Evolutionary conservation across 2,888 invertebrate genomes (phyloP), one percentile per base, ranked within the genome.

Genomic region (Dexiosoma caninum): DNA sequence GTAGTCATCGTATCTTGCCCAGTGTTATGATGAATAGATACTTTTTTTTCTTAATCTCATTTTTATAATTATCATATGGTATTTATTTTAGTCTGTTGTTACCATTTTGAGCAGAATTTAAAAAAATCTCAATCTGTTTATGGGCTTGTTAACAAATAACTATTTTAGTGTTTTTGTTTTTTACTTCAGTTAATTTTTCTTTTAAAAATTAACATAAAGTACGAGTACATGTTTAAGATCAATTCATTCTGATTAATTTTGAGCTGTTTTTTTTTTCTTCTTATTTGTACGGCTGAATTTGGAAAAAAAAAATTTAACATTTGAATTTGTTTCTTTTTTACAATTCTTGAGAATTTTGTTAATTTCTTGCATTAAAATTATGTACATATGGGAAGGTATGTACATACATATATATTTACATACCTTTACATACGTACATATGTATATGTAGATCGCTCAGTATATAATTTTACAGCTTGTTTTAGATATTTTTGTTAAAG

Each of bases 171-270:
- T 23, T 14, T 44, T 19, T 27, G 6, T 67, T 55, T n/a, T 37
- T 10, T 0, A 6, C 10, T 32, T 42, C 14, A 6, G 19, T 19
- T 55, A 6, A 21, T 46, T 40, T n/a, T 42, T 42, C 10, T 9
- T 16, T 19, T 2, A 40, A 49, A 70, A 70, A 46, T 37, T 35
- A 70, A 40, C 32, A 32, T 35, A 32, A 35, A 16, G 40, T 59
- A 49, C 49, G 23, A 16, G 40, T 59, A 49, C 49, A 46, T 70
- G 70, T 27, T 70, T 59, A 6, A 70, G 70, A 70, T 70, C 59
- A 59, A 59, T 37, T 59, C 9, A n/a, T 37, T 59, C 16, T 37
- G 70, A 70, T 70, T 59, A 59, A 57, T 16, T 23, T 57, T 16
- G 3, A n/a, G 2, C n/a, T 6, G 12, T 21, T 4, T 32, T 5